These are phyloP conservation scores for Anastrepha ludens DNA, from an alignment of 1,140 invertebrate species.

Conservation along the genomic window DNA sequence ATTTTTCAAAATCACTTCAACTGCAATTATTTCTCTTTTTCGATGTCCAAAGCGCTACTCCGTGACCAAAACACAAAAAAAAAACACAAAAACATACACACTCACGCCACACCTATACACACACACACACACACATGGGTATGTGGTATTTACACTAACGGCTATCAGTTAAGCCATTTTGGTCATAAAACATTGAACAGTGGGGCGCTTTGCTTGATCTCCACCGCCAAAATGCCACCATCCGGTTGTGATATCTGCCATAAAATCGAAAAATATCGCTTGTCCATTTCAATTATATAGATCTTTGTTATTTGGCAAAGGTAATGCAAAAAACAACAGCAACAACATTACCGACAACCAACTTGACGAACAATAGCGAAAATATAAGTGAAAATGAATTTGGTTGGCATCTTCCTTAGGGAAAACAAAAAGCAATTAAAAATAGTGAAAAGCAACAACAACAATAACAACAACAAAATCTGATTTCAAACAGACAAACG, in stretches of 20 bases:
- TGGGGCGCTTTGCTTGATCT: constrained; percentile 56
- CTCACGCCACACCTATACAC: neutral
- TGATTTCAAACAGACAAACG: constrained; percentile 31
- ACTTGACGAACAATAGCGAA: neutral
- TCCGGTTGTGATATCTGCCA: neutral
- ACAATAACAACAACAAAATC: constrained; percentile 24
- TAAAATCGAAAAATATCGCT: neutral
- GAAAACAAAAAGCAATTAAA: constrained; percentile 54
- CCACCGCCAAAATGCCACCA: constrained; percentile 55
- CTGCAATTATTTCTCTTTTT: constrained; percentile 1
- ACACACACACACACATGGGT: neutral
- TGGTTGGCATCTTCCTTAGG: constrained; percentile 36
- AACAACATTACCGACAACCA: neutral
- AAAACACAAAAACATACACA: neutral
- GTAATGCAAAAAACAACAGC: neutral
- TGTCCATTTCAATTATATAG: constrained; percentile 11
- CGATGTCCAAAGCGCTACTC: neutral
- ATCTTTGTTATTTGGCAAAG: neutral
- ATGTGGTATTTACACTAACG: neutral
- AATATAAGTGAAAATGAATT: constrained; percentile 36
- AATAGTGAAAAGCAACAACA: neutral
- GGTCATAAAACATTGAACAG: constrained; percentile 48
- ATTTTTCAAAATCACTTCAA: constrained; percentile 44
- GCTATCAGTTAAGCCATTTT: constrained; percentile 22
- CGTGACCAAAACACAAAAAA: too few species aligned